phyloP scores from a whole-genome alignment of 1,140 invertebrate genomes.

The Phymorhynchus buccinoides region DNA sequence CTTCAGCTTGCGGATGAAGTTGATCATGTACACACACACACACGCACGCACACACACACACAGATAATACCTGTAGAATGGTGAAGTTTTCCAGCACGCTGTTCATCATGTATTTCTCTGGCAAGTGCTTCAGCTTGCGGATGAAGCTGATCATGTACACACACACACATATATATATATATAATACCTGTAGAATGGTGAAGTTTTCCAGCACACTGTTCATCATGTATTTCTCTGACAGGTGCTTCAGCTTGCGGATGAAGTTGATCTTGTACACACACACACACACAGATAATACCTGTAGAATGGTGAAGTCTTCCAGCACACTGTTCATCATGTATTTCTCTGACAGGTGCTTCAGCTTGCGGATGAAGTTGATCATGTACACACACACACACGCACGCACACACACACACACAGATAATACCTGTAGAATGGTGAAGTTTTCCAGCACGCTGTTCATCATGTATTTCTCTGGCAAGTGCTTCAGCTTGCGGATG shows the following conservation, averaged over 20 bases:
- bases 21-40: conserved; percentile 91
- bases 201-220: conserved; percentile 80
- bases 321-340: conserved; percentile 79
- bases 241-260: conserved; percentile 97
- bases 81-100: conserved; percentile 99
- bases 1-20: conserved; percentile 99
- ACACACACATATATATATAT: conserved; percentile 91
- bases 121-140: conserved; percentile 97
- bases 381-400: conserved; percentile 98
- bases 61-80: conserved; percentile 97
- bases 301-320: background rate
- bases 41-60: background rate
- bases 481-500: conserved; percentile 97
- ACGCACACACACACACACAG: too few relatives aligned
- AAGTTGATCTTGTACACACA: conserved; percentile 96
- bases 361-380: conserved; percentile 99
- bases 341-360: conserved; percentile 97
- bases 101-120: conserved; percentile 89
- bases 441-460: conserved; percentile 67
- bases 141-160: conserved; percentile 99
- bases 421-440: conserved; percentile 77
- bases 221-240: conserved; percentile 99
- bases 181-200: conserved; percentile 12
- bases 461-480: conserved; percentile 94
- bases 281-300: background rate